phyloP scores from a whole-genome alignment of 2,797 vertebrate genomes.

The Pseudocheirus occidentalis region DNA sequence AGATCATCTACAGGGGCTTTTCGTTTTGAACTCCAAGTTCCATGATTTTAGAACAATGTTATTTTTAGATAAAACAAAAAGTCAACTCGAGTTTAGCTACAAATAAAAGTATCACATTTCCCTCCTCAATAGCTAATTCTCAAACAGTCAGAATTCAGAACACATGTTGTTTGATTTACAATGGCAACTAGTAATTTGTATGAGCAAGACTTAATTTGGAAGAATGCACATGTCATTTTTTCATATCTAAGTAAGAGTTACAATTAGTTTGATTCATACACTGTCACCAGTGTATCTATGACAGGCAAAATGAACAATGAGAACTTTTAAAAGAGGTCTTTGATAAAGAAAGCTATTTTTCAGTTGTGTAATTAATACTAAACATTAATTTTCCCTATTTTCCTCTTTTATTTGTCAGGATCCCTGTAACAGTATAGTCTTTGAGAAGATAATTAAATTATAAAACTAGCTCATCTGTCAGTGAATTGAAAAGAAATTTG shows the following conservation, averaged over 20 bases:
- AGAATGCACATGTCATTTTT: slow-evolving; percentile 74
- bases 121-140: slow-evolving; percentile 53
- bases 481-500: neutral
- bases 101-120: slow-evolving; percentile 75
- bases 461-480: slow-evolving; percentile 3
- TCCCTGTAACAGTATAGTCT: neutral
- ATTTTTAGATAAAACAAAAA: slow-evolving; percentile 57
- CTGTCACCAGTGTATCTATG: slow-evolving; percentile 67
- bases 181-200: slow-evolving; percentile 72
- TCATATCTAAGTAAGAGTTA: slow-evolving; percentile 74
- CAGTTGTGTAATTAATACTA: slow-evolving; percentile 73
- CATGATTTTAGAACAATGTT: neutral
- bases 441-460: neutral
- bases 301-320: slow-evolving; percentile 24
- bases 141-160: slow-evolving; percentile 72
- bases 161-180: slow-evolving; percentile 64
- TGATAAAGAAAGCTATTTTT: slow-evolving; percentile 49
- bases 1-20: neutral
- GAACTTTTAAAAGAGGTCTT: slow-evolving; percentile 49
- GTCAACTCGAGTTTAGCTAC: slow-evolving; percentile 56
- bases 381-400: slow-evolving; percentile 64
- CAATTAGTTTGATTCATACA: slow-evolving; percentile 78
- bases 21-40: neutral
- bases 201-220: slow-evolving; percentile 79
- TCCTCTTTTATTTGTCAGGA: neutral